Evolutionary conservation across 1,140 invertebrate genomes (phyloP), one percentile per base, ranked within the genome.

Genomic region (Saccostrea cuccullata): DNA sequence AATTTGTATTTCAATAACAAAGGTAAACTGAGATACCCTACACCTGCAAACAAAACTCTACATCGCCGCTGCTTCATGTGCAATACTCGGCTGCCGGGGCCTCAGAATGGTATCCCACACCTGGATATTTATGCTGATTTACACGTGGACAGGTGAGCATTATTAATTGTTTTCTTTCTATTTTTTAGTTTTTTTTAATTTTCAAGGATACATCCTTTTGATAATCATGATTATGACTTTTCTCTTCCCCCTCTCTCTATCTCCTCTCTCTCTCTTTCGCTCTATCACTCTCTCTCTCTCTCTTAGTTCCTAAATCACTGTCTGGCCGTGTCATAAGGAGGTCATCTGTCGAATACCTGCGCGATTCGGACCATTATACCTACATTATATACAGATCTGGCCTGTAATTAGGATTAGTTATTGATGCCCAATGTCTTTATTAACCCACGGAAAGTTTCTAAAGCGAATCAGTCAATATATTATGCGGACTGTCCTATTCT

Each of bases 341-440:
- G 58, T 64, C 58, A 64, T 17, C 58, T 20, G 58, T 64, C 15
- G 58, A 64, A n/a, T 64, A 20, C 17, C 58, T 64, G 58, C 1
- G 15, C 17, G 58, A 20, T 20, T 20, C 17, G 58, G 58, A 15
- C 15, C 5, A 64, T 64, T 64, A 64, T 64, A 64, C 58, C 58
- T 64, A 1, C 58, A 6, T 47, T 47, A 47, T 47, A 47, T 47
- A 47, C 47, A 47, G 47, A 6, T 64, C 58, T 64, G 0, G 3
- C 58, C 58, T 64, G 13, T 64, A 64, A 64, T 64, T 64, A 64
- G 17, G 4, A 6, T 17, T 64, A 20, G 17, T 64, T 64, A n/a
- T 64, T 64, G 58, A 64, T 64, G 58, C 17, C n/a, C n/a, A 64
- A 64, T 64, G 58, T 64, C n/a, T 64, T n/a, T n/a, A n/a, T n/a